Conservation (phyloP, 1,140 invertebrate species). For the Laupala kohalensis region DNA sequence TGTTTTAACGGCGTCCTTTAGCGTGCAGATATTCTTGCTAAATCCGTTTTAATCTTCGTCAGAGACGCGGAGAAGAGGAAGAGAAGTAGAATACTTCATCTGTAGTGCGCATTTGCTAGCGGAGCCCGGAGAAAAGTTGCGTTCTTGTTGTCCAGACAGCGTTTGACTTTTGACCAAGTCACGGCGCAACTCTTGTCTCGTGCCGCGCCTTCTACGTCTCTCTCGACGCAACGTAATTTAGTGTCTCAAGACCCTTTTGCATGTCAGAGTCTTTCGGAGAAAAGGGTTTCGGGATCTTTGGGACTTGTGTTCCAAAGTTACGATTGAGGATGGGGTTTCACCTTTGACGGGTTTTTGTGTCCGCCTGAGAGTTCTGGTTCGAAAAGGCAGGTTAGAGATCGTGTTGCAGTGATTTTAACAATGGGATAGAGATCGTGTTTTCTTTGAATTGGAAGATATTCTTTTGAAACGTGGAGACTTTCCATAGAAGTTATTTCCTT, state of each 20-base stretch:
- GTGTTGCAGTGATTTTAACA: no score
- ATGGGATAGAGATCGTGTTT: no score
- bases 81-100: neutral
- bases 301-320: no score
- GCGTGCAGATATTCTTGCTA: neutral
- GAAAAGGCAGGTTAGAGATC: no score
- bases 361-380: no score
- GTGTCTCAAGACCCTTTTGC: neutral
- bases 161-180: neutral
- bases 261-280: no score
- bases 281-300: no score
- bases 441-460: no score
- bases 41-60: neutral
- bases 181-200: neutral
- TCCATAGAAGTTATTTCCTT: no score
- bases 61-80: neutral
- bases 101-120: neutral
- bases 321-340: no score
- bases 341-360: no score
- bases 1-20: neutral
- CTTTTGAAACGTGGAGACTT: no score
- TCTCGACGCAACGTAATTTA: neutral
- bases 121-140: neutral
- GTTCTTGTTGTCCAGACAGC: neutral
- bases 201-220: neutral